Base-by-base conservation (phyloP, 2,888 invertebrate genomes). In the Drosophila nigricruria region DNA sequence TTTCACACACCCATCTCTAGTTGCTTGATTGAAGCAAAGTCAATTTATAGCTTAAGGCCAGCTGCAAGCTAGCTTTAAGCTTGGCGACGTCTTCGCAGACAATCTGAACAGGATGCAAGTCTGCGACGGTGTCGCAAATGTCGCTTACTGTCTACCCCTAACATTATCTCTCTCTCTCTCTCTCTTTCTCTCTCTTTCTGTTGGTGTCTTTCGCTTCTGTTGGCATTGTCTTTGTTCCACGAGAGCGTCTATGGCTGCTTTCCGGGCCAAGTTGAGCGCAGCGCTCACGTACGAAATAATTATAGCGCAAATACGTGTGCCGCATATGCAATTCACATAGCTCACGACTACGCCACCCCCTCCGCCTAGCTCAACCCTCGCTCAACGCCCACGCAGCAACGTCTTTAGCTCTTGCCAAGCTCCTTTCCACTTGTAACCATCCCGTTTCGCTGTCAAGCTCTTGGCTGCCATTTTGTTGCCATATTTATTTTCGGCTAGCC, bases 271-370 rank as follows among this genome's bases (percentile, higher is more conserved):
- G 75, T 75, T 70, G 67, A 77, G 67, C 78, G 59, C 79, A 76
- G 73, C 66, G 61, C 81, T 76, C 90, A 89, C 88, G 88, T 90
- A 89, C 88, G 79, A 89, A 89, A 89, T 89, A 89, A 89, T 89
- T 89, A 89, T 82, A 88, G 90, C 90, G 86, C 81, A 85, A 80
- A 77, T 81, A 90, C 88, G 88, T 89, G 90, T 77, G 57, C 63
- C 63, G 88, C 79, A 89, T 89, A 78, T 76, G 70, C 59, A 73
- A 81, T 83, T 73, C 80, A 56, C 59, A 61, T 79, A 40, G 65
- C 71, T 57, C 53, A 34, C 36, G 52, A 49, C 52, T 34, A 34
- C 34, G 34, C 8, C 57, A 59, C 43, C 36, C 57, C 38, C 42
- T 38, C 52, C 0, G 30, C 25, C 12, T 30, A 14, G 32, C 36